These are phyloP conservation scores for Sebastes taczanowskii DNA, from an alignment of 2,797 vertebrate genomes.

Conservation along the genomic window DNA sequence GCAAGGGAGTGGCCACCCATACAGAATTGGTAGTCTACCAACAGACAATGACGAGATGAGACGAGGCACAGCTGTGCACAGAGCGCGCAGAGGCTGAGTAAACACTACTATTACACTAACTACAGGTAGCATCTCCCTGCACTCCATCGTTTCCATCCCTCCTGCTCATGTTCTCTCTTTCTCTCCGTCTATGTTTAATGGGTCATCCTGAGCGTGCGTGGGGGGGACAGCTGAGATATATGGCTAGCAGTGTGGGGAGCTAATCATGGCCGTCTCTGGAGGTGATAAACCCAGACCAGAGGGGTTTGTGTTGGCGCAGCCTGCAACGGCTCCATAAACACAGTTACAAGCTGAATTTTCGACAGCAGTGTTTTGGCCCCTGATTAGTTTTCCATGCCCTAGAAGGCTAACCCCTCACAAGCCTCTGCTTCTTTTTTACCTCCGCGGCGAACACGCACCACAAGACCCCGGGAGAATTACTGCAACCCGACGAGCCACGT, in stretches of 20 bases:
- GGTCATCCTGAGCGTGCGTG: slow-evolving; percentile 59
- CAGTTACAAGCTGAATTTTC: slow-evolving; percentile 68
- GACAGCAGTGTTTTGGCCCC: slow-evolving; percentile 59
- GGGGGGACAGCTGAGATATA: slow-evolving; percentile 66
- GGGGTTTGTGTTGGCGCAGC: slow-evolving; percentile 67
- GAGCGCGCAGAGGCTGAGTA: slow-evolving; percentile 55
- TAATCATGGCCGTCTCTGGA: slow-evolving; percentile 75
- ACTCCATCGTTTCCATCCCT: slow-evolving; percentile 51
- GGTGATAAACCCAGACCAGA: slow-evolving; percentile 69
- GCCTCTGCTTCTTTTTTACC: slow-evolving; percentile 30
- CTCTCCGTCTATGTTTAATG: slow-evolving; percentile 68
- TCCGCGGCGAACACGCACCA: slow-evolving; percentile 25
- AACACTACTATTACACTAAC: slow-evolving; percentile 72
- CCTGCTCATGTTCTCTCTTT: slow-evolving; percentile 56
- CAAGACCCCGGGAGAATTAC: slow-evolving; percentile 40
- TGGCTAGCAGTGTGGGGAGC: slow-evolving; percentile 56
- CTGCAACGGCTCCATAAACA: slow-evolving; percentile 69
- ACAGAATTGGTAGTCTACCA: slow-evolving; percentile 38
- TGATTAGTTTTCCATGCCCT: slow-evolving; percentile 67
- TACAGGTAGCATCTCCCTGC: slow-evolving; percentile 67
- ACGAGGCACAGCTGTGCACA: slow-evolving; percentile 38
- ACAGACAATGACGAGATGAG: slow-evolving; percentile 47
- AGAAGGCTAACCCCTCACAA: slow-evolving; percentile 36
- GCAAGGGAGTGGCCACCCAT: slow-evolving; percentile 69
- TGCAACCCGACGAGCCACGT: slow-evolving; percentile 9